A percentile compares a stretch with the other conserved stretches of the same genome.
These are phyloP conservation scores for Entomobrya proxima DNA, from an alignment of 2,888 invertebrate species.

Conservation along the genomic window DNA sequence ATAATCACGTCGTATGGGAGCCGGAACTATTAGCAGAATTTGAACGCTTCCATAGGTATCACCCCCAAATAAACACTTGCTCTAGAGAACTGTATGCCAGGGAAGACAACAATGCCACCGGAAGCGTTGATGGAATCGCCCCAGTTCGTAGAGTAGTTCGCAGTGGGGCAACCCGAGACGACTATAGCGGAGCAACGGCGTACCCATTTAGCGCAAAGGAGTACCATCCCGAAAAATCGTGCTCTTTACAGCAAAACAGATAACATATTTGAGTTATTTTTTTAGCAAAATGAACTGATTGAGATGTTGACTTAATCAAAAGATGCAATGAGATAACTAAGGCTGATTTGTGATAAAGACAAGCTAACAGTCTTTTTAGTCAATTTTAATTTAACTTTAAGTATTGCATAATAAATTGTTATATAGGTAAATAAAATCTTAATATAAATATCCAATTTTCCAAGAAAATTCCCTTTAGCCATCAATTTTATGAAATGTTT, in stretches of 20 bases:
- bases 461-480: no score
- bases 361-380: neutral
- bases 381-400: neutral
- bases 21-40: slow-evolving; percentile 15
- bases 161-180: slow-evolving; percentile 24
- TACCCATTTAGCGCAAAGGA: slow-evolving; percentile 38
- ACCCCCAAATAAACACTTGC: slow-evolving; percentile 45
- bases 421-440: neutral
- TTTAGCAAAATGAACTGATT: neutral
- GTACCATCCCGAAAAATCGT: slow-evolving; percentile 37
- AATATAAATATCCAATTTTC: no score
- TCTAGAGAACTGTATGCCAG: slow-evolving; percentile 14
- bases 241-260: slow-evolving; percentile 22
- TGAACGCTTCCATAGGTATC: slow-evolving; percentile 36
- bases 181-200: slow-evolving; percentile 38
- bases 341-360: neutral
- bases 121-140: neutral
- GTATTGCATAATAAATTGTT: neutral
- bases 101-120: neutral
- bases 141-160: neutral
- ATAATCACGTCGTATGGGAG: slow-evolving; percentile 53
- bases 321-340: neutral
- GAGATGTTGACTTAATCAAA: neutral
- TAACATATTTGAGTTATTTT: neutral
- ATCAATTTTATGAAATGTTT: no score